Percentiles rank a stretch among this genome's conserved stretches.
phyloP scores from a whole-genome alignment of 1,140 invertebrate species.

The Dysdera silvatica region DNA sequence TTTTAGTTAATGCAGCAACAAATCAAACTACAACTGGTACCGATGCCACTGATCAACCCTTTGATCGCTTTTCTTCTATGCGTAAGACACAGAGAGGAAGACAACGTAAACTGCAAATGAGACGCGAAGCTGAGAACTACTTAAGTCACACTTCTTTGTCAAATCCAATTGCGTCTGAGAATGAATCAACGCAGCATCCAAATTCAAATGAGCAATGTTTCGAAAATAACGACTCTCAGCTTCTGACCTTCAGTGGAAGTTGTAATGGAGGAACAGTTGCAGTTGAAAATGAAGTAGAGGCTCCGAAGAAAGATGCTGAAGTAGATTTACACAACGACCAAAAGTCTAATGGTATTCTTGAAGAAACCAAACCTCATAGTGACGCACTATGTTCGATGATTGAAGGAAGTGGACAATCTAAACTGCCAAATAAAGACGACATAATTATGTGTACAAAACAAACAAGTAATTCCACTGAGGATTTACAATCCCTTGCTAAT shows the following conservation, averaged over 20 bases:
- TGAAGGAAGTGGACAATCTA: too few species aligned
- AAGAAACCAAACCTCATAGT: too few species aligned
- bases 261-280: neutral
- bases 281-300: neutral
- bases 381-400: too few species aligned
- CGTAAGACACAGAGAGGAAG: slow-evolving; percentile 19
- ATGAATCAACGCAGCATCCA: neutral
- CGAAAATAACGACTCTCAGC: neutral
- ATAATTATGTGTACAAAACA: too few species aligned
- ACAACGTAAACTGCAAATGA: slow-evolving; percentile 10
- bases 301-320: neutral
- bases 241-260: neutral
- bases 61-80: slow-evolving; percentile 16
- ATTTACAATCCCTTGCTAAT: neutral
- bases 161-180: neutral
- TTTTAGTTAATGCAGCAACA: too few species aligned
- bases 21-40: neutral
- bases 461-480: too few species aligned
- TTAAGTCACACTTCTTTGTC: neutral
- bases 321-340: neutral
- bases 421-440: too few species aligned
- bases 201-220: neutral
- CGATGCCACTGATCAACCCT: neutral
- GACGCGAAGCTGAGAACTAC: slow-evolving; percentile 19
- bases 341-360: too few species aligned